Conservation (phyloP, 2,113 vertebrate species). For the Oenanthe oenanthe region DNA sequence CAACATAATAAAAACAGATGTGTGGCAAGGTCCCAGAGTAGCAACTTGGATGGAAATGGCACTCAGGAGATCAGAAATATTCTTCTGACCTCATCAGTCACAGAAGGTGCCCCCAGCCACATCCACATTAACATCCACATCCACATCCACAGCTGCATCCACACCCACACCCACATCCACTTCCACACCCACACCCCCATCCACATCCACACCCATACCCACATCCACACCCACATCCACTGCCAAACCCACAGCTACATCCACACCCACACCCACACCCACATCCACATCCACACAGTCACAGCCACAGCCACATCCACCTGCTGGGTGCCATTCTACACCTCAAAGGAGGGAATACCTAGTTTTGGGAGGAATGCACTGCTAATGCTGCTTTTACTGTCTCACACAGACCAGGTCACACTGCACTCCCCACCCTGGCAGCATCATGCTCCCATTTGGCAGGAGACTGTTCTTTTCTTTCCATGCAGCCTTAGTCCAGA, state of each 20-base stretch:
- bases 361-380: not conserved
- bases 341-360: fast-evolving
- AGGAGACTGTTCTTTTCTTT: not conserved
- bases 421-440: not conserved
- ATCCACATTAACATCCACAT: not conserved
- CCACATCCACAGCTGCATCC: not conserved
- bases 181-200: fast-evolving
- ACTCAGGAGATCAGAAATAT: not conserved
- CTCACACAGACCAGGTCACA: not conserved
- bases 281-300: not conserved
- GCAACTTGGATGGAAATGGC: not conserved
- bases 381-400: not conserved
- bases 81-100: too few relatives aligned
- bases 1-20: not conserved
- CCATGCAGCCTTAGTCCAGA: not conserved
- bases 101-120: not conserved
- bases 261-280: not conserved
- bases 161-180: not conserved
- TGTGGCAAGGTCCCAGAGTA: not conserved
- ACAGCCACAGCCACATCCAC: not conserved
- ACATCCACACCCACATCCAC: too few relatives aligned
- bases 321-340: not conserved
- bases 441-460: fast-evolving
- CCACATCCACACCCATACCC: not conserved
- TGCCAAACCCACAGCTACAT: too few relatives aligned